Evolutionary conservation across 2,888 invertebrate genomes (phyloP).

Genomic region (Eristalis tenax): DNA sequence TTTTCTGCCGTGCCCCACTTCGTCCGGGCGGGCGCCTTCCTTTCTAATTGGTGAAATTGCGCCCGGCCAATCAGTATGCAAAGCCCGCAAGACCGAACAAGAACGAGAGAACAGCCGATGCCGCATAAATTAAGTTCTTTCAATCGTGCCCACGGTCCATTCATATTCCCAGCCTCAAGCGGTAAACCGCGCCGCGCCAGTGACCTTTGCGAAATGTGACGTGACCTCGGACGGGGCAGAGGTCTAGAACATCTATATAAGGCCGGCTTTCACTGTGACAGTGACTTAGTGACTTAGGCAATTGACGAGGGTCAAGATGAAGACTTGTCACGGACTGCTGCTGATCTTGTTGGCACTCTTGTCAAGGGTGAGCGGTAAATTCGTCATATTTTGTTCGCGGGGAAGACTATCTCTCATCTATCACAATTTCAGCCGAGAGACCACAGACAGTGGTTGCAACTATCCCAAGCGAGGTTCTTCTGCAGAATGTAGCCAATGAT

Average conservation of each 20-base stretch:
- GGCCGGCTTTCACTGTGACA: slow-evolving; percentile 11
- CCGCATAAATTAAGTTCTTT: slow-evolving; percentile 55
- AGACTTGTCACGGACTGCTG: background rate
- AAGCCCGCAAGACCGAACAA: slow-evolving; percentile 23
- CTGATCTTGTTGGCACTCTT: slow-evolving; percentile 21
- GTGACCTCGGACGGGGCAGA: slow-evolving; percentile 11
- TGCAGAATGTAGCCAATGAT: background rate
- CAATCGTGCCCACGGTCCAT: slow-evolving; percentile 21
- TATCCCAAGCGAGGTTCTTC: background rate
- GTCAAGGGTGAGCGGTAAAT: slow-evolving; percentile 46
- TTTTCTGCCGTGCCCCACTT: slow-evolving; percentile 22
- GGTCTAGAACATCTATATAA: slow-evolving; percentile 15
- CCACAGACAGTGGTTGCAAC: slow-evolving; percentile 9
- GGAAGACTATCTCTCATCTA: background rate
- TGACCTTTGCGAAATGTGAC: slow-evolving; percentile 17
- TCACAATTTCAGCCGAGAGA: slow-evolving; percentile 8
- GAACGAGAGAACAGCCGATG: background rate
- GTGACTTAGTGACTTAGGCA: slow-evolving; percentile 20
- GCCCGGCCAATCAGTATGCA: slow-evolving; percentile 48
- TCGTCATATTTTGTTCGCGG: background rate
- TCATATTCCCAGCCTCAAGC: slow-evolving; percentile 10
- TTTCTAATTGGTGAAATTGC: slow-evolving; percentile 65
- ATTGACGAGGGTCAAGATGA: slow-evolving; percentile 22
- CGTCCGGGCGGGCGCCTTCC: slow-evolving; percentile 19
- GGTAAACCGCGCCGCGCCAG: background rate